Base-by-base conservation (phyloP, 2,113 vertebrate genomes). In the Oncorhynchus tshawytscha region DNA sequence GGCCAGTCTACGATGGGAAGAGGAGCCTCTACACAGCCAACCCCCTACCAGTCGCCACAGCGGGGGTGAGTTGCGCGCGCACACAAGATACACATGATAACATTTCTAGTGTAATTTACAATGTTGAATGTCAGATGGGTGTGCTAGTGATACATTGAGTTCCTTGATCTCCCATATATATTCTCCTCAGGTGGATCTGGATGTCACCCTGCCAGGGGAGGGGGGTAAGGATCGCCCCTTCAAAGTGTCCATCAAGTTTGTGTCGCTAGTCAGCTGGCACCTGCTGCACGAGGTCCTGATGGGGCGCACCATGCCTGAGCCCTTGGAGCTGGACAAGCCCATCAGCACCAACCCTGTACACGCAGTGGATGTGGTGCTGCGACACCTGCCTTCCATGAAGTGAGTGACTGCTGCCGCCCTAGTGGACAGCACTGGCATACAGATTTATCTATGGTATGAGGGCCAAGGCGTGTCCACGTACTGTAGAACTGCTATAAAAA, bases 301-400 rank as follows among this genome's bases (percentile, higher is more conserved):
- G 1, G 97, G 97, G 74, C 94, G 94, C 24, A 93, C 91, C 31
- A 90, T 93, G 74, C 88, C 95, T 39, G 96, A 96, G 79, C 96
- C 95, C 60, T 76, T 96, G 91, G 96, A 97, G 88, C 94, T 98
- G 92, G 96, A 99, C 90, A 98, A 98, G 89, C 97, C 96, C 60
- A 93, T 99, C 93, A 98, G 96, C 95, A 98, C 96, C 90, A 98
- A 98, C 88, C 96, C 97, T 27, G 96, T 98, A 77, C 97, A 99
- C 73, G 97, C 97, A 6, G 97, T 99, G 72, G 97, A 99, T 82
- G 97, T 99, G 75, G 96, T 99, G 85, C 95, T 98, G 78, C 92
- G 97, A 89, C 97, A 99, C 93, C 94, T 99, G 77, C 97, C 97
- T 85, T 99, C 97, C 90, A 99, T 99, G 97, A 98, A 96, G 97